Evolutionary conservation across 2,113 vertebrate genomes (phyloP), one percentile per base, ranked within the genome.

Genomic region (Turdus rufiventris): DNA sequence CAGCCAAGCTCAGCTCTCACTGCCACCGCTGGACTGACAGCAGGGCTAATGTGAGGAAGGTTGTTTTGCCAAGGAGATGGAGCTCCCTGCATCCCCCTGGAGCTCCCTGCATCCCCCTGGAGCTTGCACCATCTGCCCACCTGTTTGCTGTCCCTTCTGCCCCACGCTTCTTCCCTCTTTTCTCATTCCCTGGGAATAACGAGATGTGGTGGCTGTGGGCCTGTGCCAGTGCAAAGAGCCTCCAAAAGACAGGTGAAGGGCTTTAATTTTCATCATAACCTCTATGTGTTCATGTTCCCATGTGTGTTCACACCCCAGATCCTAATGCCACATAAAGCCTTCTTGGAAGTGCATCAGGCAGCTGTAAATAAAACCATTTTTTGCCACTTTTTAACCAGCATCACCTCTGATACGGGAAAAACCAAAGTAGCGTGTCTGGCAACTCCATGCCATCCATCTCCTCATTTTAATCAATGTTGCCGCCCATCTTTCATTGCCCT

Each of bases 401-500:
- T 34, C 56, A 16, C 34, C 63, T 62, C 31, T 70, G 48, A 56
- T 17, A 28, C 31, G 24, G 48, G 63, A 70, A 83, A 83, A 83
- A 31, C n/a, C 56, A 31, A 84, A 89, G 17, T 1, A 43, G 26
- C 6, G 0, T 8, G 33, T 80, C 86, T 80, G 65, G 68, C 47
- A 56, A 28, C 24, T 7, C 94, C 34, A 58, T n/a, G 29, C 76
- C 73, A 71, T 91, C 89, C 61, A 26, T 92, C 84, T 60, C 50
- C 33, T 18, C 3, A 0, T 58, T 89, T 80, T 92, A 89, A 74
- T 84, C 93, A 60, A 7, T 42, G 73, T 74, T 87, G 87, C 76
- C 81, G 82, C 80, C 80, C 72, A 63, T 84, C 88, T 93, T 93
- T 95, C 91, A 95, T 94, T 91, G 82, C 85, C 56, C 51, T 77